These are phyloP conservation scores for Eidolon dupreanum DNA, from an alignment of 2,797 vertebrate genomes.

Conservation along the genomic window DNA sequence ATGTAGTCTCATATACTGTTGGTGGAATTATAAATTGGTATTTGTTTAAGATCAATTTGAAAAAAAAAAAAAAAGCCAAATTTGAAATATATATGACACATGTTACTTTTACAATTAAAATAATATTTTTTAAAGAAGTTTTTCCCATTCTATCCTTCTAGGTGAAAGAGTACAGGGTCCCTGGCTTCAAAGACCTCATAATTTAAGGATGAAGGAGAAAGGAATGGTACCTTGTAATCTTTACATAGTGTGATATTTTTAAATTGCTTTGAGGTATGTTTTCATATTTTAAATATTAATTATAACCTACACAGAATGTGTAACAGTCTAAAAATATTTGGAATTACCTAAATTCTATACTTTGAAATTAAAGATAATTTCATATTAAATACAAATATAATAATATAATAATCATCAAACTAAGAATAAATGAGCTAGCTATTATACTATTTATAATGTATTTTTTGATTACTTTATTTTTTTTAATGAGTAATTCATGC, in stretches of 20 bases:
- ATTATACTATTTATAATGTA: background rate
- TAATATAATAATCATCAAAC: background rate
- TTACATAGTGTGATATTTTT: background rate
- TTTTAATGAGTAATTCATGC: background rate
- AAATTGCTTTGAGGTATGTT: background rate
- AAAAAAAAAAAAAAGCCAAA: background rate
- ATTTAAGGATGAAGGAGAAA: background rate
- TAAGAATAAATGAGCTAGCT: constrained; percentile 32
- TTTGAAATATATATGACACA: background rate
- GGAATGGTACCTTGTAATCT: background rate
- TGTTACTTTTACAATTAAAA: constrained; percentile 41
- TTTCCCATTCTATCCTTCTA: background rate
- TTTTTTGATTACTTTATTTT: background rate
- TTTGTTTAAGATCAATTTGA: background rate
- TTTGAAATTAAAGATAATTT: constrained; percentile 56
- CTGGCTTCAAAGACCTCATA: background rate
- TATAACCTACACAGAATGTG: constrained; percentile 1
- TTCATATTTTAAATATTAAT: constrained; percentile 15
- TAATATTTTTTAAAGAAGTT: background rate
- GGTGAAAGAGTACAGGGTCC: background rate
- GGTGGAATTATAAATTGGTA: background rate
- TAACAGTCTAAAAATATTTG: background rate
- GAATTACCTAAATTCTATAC: constrained; percentile 3
- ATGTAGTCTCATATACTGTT: background rate
- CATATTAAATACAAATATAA: constrained; percentile 28